These are phyloP conservation scores for Agrochola lota DNA, from an alignment of 2,888 invertebrate species.

Conservation along the genomic window DNA sequence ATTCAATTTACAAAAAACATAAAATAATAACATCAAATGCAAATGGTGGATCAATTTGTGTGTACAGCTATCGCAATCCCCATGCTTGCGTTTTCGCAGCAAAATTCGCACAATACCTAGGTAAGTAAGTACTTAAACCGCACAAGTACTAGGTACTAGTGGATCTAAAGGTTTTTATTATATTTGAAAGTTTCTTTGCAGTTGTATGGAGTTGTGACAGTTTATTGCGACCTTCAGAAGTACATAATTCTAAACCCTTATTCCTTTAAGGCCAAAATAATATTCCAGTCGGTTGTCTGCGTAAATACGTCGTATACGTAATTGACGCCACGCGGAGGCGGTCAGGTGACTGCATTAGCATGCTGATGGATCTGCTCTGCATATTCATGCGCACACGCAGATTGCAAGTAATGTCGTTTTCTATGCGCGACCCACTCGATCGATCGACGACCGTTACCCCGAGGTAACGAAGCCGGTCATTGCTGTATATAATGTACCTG, in stretches of 20 bases:
- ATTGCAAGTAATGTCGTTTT: slow-evolving; percentile 67
- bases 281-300: slow-evolving; percentile 30
- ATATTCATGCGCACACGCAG: slow-evolving; percentile 74
- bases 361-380: slow-evolving; percentile 77
- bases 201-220: not conserved
- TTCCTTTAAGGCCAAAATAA: slow-evolving; percentile 8
- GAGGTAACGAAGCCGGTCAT: slow-evolving; percentile 58
- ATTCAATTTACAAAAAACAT: not conserved
- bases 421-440: slow-evolving; percentile 65
- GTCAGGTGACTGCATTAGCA: slow-evolving; percentile 74
- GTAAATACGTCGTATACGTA: slow-evolving; percentile 64
- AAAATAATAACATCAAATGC: not conserved
- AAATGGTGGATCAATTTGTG: slow-evolving; percentile 37
- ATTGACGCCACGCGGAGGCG: slow-evolving; percentile 67
- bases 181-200: not conserved
- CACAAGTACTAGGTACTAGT: not conserved
- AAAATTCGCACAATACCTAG: not conserved
- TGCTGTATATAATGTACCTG: slow-evolving; percentile 33
- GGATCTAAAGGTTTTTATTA: not conserved
- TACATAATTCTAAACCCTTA: not conserved
- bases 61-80: slow-evolving; percentile 16
- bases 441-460: slow-evolving; percentile 66
- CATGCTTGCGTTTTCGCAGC: slow-evolving; percentile 1
- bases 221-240: not conserved
- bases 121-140: not conserved